Evolutionary conservation across 2,113 vertebrate species (phyloP).

Genomic region (Hemichromis elongatus): DNA sequence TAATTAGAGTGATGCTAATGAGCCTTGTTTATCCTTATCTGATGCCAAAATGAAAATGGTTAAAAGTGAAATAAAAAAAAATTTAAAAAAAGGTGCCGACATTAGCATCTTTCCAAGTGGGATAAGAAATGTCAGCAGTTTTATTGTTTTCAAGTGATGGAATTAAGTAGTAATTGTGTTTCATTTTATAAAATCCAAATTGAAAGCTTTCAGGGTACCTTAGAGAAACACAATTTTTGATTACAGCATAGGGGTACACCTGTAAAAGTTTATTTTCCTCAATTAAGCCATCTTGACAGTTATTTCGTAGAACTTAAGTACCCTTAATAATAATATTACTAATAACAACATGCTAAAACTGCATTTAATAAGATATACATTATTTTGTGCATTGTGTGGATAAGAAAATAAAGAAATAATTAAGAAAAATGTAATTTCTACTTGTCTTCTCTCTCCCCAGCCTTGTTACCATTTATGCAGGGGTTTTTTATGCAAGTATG

Average conservation of each 20-base stretch:
- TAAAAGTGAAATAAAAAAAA: conserved; percentile 32
- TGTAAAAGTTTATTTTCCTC: not conserved
- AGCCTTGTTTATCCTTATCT: conserved; percentile 68
- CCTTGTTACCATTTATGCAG: not conserved
- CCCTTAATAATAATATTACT: not conserved
- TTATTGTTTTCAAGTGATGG: conserved; percentile 18
- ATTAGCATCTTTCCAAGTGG: conserved; percentile 22
- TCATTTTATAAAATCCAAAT: not conserved
- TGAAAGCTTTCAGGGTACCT: not conserved
- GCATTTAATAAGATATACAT: not conserved
- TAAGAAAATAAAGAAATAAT: not conserved
- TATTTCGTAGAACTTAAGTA: not conserved
- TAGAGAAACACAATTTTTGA: not conserved
- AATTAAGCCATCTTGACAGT: not conserved
- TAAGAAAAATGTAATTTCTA: not conserved
- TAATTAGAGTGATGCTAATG: conserved; percentile 75
- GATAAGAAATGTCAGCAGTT: not conserved
- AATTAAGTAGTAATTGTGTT: not conserved
- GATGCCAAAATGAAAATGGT: conserved; percentile 60
- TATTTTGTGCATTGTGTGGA: not conserved
- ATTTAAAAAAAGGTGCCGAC: conserved; percentile 31
- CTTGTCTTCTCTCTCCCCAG: not conserved
- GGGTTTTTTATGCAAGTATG: not conserved
- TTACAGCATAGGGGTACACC: not conserved
- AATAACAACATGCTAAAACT: not conserved